Base-by-base conservation (phyloP, 2,888 invertebrate genomes). In the Piscicola geometra region DNA sequence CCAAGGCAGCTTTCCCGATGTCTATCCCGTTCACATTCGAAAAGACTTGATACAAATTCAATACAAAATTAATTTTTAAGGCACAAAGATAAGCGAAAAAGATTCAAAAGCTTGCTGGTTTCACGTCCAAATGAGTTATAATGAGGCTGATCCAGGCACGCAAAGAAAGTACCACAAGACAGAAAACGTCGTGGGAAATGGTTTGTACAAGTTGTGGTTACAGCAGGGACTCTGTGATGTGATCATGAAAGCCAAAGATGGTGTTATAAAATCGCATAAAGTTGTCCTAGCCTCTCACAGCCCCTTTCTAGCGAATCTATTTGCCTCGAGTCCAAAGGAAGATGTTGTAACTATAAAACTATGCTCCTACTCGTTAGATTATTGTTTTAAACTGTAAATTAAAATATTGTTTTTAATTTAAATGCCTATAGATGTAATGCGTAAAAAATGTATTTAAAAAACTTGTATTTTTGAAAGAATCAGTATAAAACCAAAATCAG, bases 231-330 rank as follows among this genome's bases (percentile, higher is more conserved):
- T 71, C 1, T 71, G 71, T 52, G 71, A 71, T 33, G 71, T 71
- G 28, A 32, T 28, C 30, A 25, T 71, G n/a, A 30, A 32, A 15
- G 21, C 71, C 25, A 47, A 71, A 33, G 71, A 71, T n/a, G 71
- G 71, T 21, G 25, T 18, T 15, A 52, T 47, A 9, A 71, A 71
- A 50, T 71, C 36, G n/a, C 71, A 71, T 33, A 71, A 71, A 32
- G 71, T 71, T 50, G 71, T 47, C 25, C 52, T 71, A 33, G 50
- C 71, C n/a, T 28, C 71, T 2, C 71, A 71, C 21, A 71, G 71
- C n/a, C 33, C 71, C 30, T 47, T 50, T 28, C 28, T 71, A 15
- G 71, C 71, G 12, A 71, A 32, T n/a, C 33, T 71, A 47, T 41
- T 71, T 30, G 33, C 71, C n/a, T 25, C 47, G 25, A 28, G 28